phyloP scores from a whole-genome alignment of 2,113 vertebrate species.

The Dissostichus mawsoni region DNA sequence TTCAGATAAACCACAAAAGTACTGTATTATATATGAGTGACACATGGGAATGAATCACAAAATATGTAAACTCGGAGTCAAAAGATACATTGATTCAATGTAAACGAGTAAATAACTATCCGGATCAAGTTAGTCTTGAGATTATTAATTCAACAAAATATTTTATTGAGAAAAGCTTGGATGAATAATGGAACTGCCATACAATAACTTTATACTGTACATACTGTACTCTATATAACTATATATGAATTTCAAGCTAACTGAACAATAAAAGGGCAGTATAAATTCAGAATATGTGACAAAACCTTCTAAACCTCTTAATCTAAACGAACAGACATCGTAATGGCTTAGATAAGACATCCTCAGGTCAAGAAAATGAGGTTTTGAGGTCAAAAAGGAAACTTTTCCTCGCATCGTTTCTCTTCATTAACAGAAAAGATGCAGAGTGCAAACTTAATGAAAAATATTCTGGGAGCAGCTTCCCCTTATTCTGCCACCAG shows the following conservation, averaged over 20 bases:
- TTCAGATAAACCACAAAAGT: neutral
- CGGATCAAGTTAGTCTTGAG: neutral
- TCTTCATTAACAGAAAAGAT: conserved; percentile 70
- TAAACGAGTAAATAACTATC: neutral
- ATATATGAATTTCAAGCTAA: neutral
- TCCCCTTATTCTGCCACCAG: conserved; percentile 48
- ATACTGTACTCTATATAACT: too few species aligned
- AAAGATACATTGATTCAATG: neutral
- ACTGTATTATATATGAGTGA: neutral
- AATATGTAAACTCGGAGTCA: neutral
- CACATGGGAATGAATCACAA: neutral
- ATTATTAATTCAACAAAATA: too few species aligned
- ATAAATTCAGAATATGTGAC: neutral
- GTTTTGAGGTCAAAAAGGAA: conserved; percentile 61
- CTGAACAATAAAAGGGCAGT: neutral
- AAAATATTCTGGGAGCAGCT: conserved; percentile 65
- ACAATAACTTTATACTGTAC: too few species aligned
- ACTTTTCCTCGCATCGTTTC: conserved; percentile 57
- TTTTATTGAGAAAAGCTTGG: neutral
- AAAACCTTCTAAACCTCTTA: conserved; percentile 35
- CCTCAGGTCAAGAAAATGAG: conserved; percentile 58
- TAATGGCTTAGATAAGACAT: conserved; percentile 10
- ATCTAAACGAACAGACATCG: conserved; percentile 46
- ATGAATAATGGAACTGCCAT: neutral
- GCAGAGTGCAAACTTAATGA: conserved; percentile 57